Percentiles rank a stretch among this genome's conserved stretches.
Evolutionary conservation across 2,797 vertebrate genomes (phyloP).

Genomic region (Thamnophis elegans): DNA sequence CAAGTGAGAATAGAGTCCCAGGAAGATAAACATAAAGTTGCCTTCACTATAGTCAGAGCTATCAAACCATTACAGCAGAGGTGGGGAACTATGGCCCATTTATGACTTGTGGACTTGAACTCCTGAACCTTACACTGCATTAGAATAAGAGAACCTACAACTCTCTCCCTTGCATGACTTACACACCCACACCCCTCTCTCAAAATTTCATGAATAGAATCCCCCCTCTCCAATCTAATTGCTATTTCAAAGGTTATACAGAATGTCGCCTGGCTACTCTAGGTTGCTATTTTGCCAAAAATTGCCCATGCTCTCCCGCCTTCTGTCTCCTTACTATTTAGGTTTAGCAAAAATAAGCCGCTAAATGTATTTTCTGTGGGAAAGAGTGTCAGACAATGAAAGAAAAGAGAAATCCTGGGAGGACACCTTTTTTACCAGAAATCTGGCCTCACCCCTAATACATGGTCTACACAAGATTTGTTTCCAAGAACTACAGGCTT

Average conservation of each 20-base stretch:
- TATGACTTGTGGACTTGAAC: too few relatives aligned
- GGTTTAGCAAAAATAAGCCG: neutral
- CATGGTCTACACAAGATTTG: neutral
- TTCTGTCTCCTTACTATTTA: neutral
- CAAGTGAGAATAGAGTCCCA: neutral
- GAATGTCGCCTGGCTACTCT: neutral
- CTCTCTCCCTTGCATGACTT: neutral
- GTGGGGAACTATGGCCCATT: too few relatives aligned
- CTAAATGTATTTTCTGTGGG: neutral
- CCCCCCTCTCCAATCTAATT: neutral
- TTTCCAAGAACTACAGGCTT: neutral
- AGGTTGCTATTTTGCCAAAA: neutral
- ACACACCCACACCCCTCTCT: neutral
- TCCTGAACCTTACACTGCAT: neutral
- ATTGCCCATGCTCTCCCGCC: neutral
- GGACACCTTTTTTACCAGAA: neutral
- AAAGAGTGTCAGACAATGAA: neutral
- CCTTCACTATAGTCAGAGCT: neutral
- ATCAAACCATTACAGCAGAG: neutral
- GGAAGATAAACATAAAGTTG: neutral
- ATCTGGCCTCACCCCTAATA: neutral
- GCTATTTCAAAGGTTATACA: neutral
- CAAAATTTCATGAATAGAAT: neutral
- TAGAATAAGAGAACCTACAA: neutral
- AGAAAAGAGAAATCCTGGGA: neutral